phyloP scores from a whole-genome alignment of 2,797 vertebrate genomes.

The Gambelia wislizenii region DNA sequence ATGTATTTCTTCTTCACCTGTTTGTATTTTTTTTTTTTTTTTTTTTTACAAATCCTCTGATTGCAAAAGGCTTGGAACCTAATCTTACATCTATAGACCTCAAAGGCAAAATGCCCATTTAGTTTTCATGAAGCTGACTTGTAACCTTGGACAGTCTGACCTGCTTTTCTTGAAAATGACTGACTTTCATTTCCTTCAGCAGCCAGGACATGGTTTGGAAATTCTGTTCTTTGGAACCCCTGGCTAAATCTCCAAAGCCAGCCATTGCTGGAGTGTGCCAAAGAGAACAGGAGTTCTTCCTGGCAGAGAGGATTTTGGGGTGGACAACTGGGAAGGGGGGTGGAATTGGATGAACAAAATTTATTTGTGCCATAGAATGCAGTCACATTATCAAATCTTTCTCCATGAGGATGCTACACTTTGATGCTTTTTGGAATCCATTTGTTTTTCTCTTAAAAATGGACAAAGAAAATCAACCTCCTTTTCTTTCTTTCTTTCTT shows the following conservation, averaged over 20 bases:
- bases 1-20: slow-evolving; percentile 26
- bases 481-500: slow-evolving; percentile 26
- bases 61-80: slow-evolving; percentile 13
- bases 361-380: slow-evolving; percentile 40
- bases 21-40: too few relatives aligned
- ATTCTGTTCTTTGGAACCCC: slow-evolving; percentile 61
- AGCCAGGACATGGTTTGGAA: slow-evolving; percentile 73
- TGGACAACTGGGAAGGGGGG: not conserved
- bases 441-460: not conserved
- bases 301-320: slow-evolving; percentile 52
- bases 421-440: slow-evolving; percentile 50
- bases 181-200: slow-evolving; percentile 65
- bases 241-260: slow-evolving; percentile 55
- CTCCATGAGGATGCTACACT: slow-evolving; percentile 42
- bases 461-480: not conserved
- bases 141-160: slow-evolving; percentile 32
- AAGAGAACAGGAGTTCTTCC: slow-evolving; percentile 58
- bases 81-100: not conserved
- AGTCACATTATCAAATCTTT: slow-evolving; percentile 39
- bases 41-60: not conserved
- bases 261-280: slow-evolving; percentile 51
- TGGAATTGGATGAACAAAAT: not conserved
- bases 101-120: not conserved
- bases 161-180: slow-evolving; percentile 55
- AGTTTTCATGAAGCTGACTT: slow-evolving; percentile 13